Base-by-base conservation (phyloP, 2,888 invertebrate genomes). In the Neoascia interrupta region DNA sequence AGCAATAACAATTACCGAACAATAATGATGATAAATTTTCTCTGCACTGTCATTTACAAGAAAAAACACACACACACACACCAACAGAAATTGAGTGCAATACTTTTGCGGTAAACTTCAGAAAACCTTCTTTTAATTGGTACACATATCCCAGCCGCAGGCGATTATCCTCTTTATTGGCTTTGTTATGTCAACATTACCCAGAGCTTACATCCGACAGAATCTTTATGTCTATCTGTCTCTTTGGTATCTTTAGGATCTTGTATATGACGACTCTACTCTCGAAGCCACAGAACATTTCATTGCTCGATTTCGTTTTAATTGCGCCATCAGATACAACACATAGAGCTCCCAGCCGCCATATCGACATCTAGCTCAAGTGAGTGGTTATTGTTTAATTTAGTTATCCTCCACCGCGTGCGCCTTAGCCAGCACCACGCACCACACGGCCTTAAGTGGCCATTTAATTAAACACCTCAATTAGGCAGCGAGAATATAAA, bases 381-480 rank as follows among this genome's bases (percentile, higher is more conserved):
- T 60, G 64, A 76, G 76, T 72, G 76, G 54, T 72, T 66, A 72
- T 72, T 76, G 76, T 66, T n/a, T 76, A 76, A 72, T 54, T 66
- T 60, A 60, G 64, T 41, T 54, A 60, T 49, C 58, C 56, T 63
- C 36, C 53, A 23, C 43, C 34, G 23, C 11, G 37, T 26, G 26
- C 28, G 15, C 10, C 31, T 11, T 26, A 1, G 13, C 10, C 34
- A 19, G n/a, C n/a, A 1, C 13, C 43, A 23, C 45, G 31, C 31
- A 3, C 2, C 31, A 3, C 18, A 31, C 31, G 31, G 19, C 23
- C 53, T 45, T 34, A 64, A 64, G 72, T 64, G 64, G 53, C 60
- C 64, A 64, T 76, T 76, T 76, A 36, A 76, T 72, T 76, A 76
- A 76, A 76, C 72, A 76, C 72, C 72, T 76, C 76, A 76, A 76